phyloP scores from a whole-genome alignment of 1,140 invertebrate species.

The Caerostris darwini region DNA sequence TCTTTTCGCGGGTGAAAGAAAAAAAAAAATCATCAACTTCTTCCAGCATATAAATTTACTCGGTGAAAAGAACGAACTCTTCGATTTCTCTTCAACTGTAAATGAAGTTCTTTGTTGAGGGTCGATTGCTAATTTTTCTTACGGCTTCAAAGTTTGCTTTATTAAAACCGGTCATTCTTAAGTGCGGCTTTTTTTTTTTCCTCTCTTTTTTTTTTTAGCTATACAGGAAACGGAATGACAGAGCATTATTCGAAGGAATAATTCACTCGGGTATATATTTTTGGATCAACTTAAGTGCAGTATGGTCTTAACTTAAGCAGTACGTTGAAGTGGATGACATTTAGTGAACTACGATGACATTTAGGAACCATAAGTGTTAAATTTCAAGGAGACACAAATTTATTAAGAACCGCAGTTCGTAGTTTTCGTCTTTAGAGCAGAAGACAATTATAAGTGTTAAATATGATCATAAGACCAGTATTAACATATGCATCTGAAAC shows the following conservation, averaged over 20 bases:
- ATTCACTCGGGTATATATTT: not conserved
- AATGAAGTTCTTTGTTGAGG: conserved; percentile 23
- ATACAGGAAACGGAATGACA: conserved; percentile 21
- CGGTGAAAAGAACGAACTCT: conserved; percentile 17
- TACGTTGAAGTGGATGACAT: not conserved
- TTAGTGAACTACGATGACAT: not conserved
- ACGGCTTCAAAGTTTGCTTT: not conserved
- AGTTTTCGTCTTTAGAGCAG: no score
- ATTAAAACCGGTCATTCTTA: not conserved
- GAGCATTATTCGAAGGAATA: not conserved
- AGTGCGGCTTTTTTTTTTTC: not conserved
- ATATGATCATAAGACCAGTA: no score
- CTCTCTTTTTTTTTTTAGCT: not conserved
- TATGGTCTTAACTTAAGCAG: conserved; percentile 11
- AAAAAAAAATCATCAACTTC: conserved; percentile 20
- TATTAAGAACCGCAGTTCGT: not conserved
- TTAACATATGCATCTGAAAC: no score
- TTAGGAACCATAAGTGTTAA: not conserved
- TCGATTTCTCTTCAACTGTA: conserved; percentile 42
- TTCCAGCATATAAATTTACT: conserved; percentile 47
- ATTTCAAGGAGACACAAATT: not conserved
- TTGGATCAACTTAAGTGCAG: conserved; percentile 23
- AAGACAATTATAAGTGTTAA: no score
- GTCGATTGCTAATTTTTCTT: not conserved
- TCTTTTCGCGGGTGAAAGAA: not conserved